A percentile compares a stretch with the other conserved stretches of the same genome.
Conservation (phyloP, 2,113 vertebrate species). For the Machaerirhynchus nigripectus region DNA sequence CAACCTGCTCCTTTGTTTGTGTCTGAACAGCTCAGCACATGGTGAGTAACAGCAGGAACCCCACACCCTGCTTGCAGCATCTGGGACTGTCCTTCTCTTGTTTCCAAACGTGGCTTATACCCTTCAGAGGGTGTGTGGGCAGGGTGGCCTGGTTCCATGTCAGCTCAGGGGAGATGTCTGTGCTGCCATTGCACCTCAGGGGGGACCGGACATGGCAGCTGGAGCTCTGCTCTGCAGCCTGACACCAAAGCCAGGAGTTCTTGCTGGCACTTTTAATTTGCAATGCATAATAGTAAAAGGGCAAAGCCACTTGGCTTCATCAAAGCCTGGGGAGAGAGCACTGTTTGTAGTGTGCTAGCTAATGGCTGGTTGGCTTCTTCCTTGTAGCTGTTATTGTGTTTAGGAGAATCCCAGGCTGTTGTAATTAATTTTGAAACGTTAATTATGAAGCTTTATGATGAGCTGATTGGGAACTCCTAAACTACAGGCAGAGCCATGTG, state of each 20-base stretch:
- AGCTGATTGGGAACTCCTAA: not conserved
- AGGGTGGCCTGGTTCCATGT: not conserved
- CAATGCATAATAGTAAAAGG: not conserved
- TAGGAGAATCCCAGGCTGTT: not conserved
- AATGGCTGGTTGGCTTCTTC: not conserved
- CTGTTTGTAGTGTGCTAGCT: not conserved
- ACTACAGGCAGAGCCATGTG: not conserved
- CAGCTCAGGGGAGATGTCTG: accelerated
- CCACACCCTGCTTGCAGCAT: not conserved
- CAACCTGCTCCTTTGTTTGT: conserved; percentile 41
- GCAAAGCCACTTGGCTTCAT: not conserved
- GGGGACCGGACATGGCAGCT: not conserved
- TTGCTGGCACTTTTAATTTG: not conserved
- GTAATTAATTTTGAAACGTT: not conserved
- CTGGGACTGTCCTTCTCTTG: not conserved
- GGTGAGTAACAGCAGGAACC: conserved; percentile 25
- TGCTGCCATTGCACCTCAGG: accelerated
- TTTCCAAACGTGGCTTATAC: not conserved
- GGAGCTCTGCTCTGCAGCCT: not conserved
- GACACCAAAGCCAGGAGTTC: not conserved
- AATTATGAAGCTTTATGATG: not conserved
- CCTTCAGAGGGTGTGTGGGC: not conserved
- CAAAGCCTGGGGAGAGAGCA: not conserved
- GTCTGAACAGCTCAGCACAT: not conserved
- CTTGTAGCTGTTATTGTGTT: not conserved